phyloP scores from a whole-genome alignment of 2,888 invertebrate species.

The Lepidocyrtoides sp. region DNA sequence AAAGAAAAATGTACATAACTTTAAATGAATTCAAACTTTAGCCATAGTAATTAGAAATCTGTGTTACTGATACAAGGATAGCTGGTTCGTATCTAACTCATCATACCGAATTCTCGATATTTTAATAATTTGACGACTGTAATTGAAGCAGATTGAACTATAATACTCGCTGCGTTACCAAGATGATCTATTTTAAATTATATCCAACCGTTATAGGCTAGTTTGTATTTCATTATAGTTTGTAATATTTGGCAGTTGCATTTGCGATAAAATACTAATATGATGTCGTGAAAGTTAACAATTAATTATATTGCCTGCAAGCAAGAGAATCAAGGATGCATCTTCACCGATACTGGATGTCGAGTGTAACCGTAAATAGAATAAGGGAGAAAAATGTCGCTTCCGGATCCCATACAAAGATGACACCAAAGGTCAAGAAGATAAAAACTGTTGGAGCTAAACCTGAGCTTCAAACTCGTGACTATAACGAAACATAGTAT shows the following conservation, averaged over 20 bases:
- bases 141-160: background rate
- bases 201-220: no score
- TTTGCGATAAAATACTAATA: background rate
- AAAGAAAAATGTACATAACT: no score
- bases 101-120: no score
- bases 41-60: no score
- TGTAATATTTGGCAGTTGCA: background rate
- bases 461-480: background rate
- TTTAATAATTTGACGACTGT: background rate
- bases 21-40: no score
- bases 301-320: background rate
- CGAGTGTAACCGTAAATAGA: background rate
- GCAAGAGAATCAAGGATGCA: background rate
- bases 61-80: no score
- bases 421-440: background rate
- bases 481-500: conserved; percentile 35
- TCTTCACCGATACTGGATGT: background rate
- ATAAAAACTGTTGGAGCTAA: background rate
- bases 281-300: background rate
- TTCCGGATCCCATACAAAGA: background rate
- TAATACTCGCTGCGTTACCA: background rate
- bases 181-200: background rate
- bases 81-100: no score
- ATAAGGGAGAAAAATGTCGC: background rate
- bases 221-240: background rate